Evolutionary conservation across 2,797 vertebrate genomes (phyloP).

Genomic region (Amphiprion clarkii): DNA sequence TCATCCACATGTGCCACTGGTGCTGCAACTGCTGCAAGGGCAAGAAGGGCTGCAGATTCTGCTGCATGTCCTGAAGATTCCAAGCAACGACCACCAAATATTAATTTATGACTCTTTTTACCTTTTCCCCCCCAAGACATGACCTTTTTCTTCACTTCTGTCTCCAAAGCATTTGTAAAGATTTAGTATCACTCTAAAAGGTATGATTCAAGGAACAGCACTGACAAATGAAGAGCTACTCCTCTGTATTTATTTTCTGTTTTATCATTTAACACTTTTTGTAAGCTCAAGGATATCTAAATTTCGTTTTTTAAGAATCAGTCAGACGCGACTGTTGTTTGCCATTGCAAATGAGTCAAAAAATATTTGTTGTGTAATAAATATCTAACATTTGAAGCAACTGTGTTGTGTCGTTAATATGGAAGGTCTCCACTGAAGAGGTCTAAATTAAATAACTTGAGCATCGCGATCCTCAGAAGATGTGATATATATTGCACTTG

Average conservation of each 20-base stretch:
- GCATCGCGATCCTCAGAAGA: not conserved
- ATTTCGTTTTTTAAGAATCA: constrained; percentile 46
- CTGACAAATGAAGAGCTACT: constrained; percentile 5
- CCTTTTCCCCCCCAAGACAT: not conserved
- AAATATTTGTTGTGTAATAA: constrained; percentile 51
- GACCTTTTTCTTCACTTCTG: constrained; percentile 19
- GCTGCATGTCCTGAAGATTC: constrained; percentile 84
- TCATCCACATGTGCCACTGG: constrained; percentile 84
- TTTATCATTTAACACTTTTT: constrained; percentile 58
- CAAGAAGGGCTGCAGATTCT: constrained; percentile 81
- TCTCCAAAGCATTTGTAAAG: constrained; percentile 22
- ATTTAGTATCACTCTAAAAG: constrained; percentile 43
- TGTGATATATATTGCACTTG: not conserved
- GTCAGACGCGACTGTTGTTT: constrained; percentile 22
- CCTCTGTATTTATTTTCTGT: constrained; percentile 73
- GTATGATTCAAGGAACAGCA: constrained; percentile 38
- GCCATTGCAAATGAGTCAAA: constrained; percentile 24
- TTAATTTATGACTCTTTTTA: constrained; percentile 61
- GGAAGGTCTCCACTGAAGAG: not conserved
- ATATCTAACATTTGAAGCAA: constrained; percentile 32
- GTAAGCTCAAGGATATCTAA: constrained; percentile 34
- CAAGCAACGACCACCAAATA: not conserved
- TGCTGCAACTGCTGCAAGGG: constrained; percentile 87
- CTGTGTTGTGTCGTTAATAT: constrained; percentile 33
- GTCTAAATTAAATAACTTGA: not conserved